Evolutionary conservation across 2,888 invertebrate species (phyloP).

Genomic region (Orchesellides sinensis): DNA sequence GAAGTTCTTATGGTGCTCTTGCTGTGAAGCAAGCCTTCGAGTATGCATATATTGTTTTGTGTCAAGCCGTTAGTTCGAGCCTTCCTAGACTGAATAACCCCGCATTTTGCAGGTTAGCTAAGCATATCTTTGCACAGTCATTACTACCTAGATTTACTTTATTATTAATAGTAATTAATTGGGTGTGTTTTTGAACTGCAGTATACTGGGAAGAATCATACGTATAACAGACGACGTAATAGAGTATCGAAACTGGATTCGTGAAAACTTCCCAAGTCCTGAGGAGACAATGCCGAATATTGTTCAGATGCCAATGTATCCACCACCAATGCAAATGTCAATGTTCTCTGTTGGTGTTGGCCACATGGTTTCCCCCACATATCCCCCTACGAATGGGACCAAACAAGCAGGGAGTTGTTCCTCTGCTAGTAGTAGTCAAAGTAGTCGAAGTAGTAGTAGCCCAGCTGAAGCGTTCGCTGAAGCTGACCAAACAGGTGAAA

Average conservation of each 20-base stretch:
- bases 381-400: constrained; percentile 49
- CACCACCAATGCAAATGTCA: constrained; percentile 42
- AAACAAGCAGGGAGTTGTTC: constrained; percentile 55
- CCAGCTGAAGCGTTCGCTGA: constrained; percentile 59
- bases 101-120: constrained; percentile 78
- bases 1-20: constrained; percentile 93
- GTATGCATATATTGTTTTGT: constrained; percentile 92
- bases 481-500: constrained; percentile 34
- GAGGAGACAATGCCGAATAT: constrained; percentile 66
- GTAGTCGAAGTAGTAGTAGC: constrained; percentile 67
- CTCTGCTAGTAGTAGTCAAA: constrained; percentile 67
- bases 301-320: constrained; percentile 62
- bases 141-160: too few relatives aligned
- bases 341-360: constrained; percentile 45
- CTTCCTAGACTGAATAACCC: constrained; percentile 79
- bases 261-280: constrained; percentile 78
- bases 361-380: constrained; percentile 48
- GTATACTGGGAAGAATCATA: constrained; percentile 93
- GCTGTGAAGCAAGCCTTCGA: constrained; percentile 96
- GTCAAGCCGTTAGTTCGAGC: constrained; percentile 83
- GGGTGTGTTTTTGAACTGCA: constrained; percentile 75
- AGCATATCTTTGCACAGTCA: background rate
- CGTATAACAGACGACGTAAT: constrained; percentile 96
- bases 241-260: constrained; percentile 84
- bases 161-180: constrained; percentile 41